Conservation (phyloP, 2,113 vertebrate genomes). For the Herpailurus yagouaroundi region DNA sequence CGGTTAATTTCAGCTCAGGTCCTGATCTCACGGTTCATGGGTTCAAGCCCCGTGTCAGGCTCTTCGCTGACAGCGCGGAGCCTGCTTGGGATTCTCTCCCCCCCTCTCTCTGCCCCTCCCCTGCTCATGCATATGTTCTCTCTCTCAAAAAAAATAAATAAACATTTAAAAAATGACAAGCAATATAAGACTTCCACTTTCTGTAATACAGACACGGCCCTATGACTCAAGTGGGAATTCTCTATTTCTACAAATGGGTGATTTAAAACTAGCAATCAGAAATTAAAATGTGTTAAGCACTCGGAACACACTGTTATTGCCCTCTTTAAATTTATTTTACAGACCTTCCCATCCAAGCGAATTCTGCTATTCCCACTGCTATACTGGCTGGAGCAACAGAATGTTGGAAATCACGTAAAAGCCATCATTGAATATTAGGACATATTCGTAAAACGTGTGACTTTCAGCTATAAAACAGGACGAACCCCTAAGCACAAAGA, state of each 20-base stretch:
- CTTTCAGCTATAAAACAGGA: neutral
- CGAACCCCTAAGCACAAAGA: neutral
- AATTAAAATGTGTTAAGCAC: neutral
- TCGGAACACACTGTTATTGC: too few species aligned
- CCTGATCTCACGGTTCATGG: too few species aligned
- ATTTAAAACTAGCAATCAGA: neutral
- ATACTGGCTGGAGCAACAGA: too few species aligned
- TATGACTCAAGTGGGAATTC: neutral
- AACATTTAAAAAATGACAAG: neutral
- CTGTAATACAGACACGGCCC: too few species aligned
- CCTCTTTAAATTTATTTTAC: neutral
- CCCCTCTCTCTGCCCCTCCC: too few species aligned
- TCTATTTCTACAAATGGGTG: neutral
- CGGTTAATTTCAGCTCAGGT: too few species aligned
- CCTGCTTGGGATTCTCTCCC: too few species aligned
- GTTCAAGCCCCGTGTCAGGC: too few species aligned
- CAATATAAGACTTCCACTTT: neutral
- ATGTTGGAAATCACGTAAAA: fast-evolving
- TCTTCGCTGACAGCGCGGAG: too few species aligned
- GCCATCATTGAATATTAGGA: neutral
- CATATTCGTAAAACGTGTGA: neutral
- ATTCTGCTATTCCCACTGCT: neutral
- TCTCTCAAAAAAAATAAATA: too few species aligned
- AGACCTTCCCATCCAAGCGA: fast-evolving
- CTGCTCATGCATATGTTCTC: too few species aligned